Conservation (phyloP, 2,113 vertebrate genomes). For the Dolichallabes microphthalmus region DNA sequence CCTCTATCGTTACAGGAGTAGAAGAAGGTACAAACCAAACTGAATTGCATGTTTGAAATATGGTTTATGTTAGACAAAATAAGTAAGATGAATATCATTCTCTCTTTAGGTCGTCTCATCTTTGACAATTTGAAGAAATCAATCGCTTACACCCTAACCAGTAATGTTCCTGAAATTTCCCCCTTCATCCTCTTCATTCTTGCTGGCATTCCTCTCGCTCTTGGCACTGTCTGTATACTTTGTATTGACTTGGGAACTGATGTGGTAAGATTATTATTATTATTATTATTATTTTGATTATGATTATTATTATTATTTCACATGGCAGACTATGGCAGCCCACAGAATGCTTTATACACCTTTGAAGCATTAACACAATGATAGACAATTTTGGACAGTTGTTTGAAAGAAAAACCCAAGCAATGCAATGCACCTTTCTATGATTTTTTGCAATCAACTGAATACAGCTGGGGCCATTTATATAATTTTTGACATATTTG, state of each 20-base stretch:
- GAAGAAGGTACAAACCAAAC: slow-evolving; percentile 79
- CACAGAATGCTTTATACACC: background rate
- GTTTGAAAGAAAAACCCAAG: background rate
- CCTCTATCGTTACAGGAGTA: slow-evolving; percentile 89
- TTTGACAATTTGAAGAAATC: slow-evolving; percentile 96
- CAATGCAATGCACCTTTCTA: background rate
- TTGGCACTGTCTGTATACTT: slow-evolving; percentile 91
- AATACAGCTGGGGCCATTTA: background rate
- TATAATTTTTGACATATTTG: background rate
- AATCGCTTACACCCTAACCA: slow-evolving; percentile 91
- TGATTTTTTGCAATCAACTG: background rate
- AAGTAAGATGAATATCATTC: slow-evolving; percentile 4
- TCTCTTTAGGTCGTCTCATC: slow-evolving; percentile 81
- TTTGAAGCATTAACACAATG: background rate
- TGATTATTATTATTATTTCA: background rate
- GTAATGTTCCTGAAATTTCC: slow-evolving; percentile 92
- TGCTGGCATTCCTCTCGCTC: slow-evolving; percentile 85
- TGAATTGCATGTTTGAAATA: background rate
- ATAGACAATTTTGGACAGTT: background rate
- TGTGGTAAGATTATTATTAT: slow-evolving; percentile 75
- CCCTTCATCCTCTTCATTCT: slow-evolving; percentile 92
- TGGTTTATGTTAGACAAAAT: background rate
- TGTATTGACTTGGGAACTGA: slow-evolving; percentile 95
- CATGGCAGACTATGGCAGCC: background rate
- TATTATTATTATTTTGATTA: background rate